Percentiles rank a stretch among this genome's conserved stretches.
Conservation (phyloP, 1,140 invertebrate genomes). For the Orussus abietinus region DNA sequence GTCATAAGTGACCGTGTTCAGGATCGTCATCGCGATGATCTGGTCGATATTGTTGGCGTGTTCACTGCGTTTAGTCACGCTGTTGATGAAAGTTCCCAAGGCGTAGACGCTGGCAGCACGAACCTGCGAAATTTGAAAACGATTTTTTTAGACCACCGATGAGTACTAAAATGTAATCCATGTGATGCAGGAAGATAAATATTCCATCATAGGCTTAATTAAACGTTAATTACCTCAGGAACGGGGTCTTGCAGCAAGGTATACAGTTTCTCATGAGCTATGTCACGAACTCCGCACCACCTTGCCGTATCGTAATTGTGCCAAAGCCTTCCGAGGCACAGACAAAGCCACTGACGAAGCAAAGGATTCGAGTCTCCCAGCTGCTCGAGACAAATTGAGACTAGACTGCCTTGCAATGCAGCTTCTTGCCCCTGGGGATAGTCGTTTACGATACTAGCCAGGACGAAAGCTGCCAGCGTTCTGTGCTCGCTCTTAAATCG, state of each 20-base stretch:
- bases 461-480: conserved; percentile 86
- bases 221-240: conserved; percentile 66
- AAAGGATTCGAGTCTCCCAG: conserved; percentile 62
- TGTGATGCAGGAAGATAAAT: conserved; percentile 11
- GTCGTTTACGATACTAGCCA: conserved; percentile 89
- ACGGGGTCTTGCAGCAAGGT: conserved; percentile 72
- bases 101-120: conserved; percentile 88
- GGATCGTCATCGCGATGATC: conserved; percentile 80
- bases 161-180: conserved; percentile 6
- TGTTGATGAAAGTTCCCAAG: conserved; percentile 88
- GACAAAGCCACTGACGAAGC: conserved; percentile 86
- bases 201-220: conserved; percentile 2
- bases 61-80: conserved; percentile 74
- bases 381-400: conserved; percentile 86
- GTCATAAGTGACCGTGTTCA: conserved; percentile 74
- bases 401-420: conserved; percentile 79
- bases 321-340: conserved; percentile 93
- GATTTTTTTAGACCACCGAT: conserved; percentile 1
- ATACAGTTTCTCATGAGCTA: conserved; percentile 91
- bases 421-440: conserved; percentile 83
- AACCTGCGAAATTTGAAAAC: conserved; percentile 56
- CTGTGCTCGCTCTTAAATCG: conserved; percentile 70
- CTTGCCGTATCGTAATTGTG: conserved; percentile 87
- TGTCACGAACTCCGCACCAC: conserved; percentile 94
- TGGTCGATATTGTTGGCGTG: conserved; percentile 93